A percentile compares a stretch with the other conserved stretches of the same genome.
These are phyloP conservation scores for Upupa epops DNA, from an alignment of 2,113 vertebrate species.

Conservation along the genomic window DNA sequence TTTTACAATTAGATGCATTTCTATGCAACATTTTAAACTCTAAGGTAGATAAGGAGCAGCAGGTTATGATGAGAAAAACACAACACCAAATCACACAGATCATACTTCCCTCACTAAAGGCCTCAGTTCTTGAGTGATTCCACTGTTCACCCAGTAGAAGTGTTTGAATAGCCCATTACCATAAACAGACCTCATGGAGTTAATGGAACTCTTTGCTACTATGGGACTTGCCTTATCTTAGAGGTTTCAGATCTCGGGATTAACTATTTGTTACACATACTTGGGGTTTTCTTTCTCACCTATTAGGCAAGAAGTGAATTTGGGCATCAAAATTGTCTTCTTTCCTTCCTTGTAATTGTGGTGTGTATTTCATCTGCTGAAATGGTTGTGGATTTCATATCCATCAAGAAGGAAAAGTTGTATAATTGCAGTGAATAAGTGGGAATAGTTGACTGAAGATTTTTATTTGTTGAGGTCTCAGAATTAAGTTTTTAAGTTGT, in stretches of 20 bases:
- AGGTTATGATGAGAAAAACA: neutral
- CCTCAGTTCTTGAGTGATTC: neutral
- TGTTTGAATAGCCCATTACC: neutral
- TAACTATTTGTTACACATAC: neutral
- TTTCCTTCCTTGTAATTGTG: neutral
- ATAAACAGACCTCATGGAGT: neutral
- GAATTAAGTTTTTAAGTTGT: neutral
- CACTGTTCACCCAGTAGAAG: neutral
- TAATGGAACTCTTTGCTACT: neutral
- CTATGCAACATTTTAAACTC: neutral
- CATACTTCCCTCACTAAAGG: neutral
- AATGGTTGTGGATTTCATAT: neutral
- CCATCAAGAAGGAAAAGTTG: neutral
- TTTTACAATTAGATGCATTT: neutral
- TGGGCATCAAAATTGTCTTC: neutral
- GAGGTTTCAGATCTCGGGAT: neutral
- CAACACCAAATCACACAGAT: fast-evolving
- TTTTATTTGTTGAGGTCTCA: neutral
- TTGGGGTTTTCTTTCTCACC: neutral
- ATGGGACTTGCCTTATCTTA: neutral
- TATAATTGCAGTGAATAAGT: neutral
- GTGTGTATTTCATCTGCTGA: neutral
- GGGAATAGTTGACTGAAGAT: slow-evolving; percentile 19
- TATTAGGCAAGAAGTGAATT: neutral
- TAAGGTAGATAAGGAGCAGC: neutral